Base-by-base conservation (phyloP, 1,140 invertebrate genomes). In the Drosophila suzukii region DNA sequence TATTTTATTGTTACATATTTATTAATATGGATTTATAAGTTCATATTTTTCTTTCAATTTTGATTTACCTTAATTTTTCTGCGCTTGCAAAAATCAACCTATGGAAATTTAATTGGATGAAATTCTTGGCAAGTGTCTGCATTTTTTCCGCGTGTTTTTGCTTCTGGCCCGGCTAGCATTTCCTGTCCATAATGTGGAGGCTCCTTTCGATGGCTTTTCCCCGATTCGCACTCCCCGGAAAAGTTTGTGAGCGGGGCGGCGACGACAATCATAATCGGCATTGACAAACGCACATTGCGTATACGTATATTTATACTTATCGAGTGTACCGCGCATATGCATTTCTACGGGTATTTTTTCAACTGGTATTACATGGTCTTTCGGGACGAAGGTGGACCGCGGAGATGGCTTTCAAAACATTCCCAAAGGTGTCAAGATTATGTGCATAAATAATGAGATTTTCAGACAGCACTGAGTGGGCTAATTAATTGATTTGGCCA, bases 181-280 rank as follows among this genome's bases (percentile, higher is more conserved):
- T 83, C 81, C 81, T 83, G 81, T 83, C 71, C 68, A 43, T 58
- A 73, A 74, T 78, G 53, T 66, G 55, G 49, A 53, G 61, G 47
- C 47, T 68, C n/a, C 46, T 51, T 61, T 51, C 61, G 24, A 62
- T 50, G 36, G 55, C 30, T 59, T 63, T 34, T 17, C 39, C 17
- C 24, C 24, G 54, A 7, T 12, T 55, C 27, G 10, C n/a, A 6
- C 24, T 11, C 32, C 24, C 24, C 27, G 24, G 15, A 38, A 38
- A 49, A 30, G 24, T 47, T 36, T 63, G 34, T 39, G 51, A 38
- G 61, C 72, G 51, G 58, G 81, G 81, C 77, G 81, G 81, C 77
- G 81, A 84, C 81, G 81, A 88, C 83, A 88, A 78, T 85, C 75
- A 85, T 88, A 85, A 88, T 82, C 75, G 83, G 57, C 83, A 75